Evolutionary conservation across 2,797 vertebrate genomes (phyloP).

Genomic region (Pampus argenteus): DNA sequence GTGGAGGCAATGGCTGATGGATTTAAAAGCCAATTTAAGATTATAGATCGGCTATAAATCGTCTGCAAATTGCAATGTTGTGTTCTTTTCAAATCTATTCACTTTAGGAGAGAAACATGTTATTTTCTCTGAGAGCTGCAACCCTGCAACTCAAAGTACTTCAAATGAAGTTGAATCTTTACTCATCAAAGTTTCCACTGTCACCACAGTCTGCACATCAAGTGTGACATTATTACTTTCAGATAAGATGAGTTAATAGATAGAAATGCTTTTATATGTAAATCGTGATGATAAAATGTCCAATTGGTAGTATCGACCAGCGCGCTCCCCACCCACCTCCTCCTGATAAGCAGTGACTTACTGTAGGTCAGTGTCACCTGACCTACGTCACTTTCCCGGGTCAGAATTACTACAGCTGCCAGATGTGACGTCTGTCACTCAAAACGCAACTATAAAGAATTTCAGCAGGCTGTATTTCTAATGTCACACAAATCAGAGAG

Average conservation of each 20-base stretch:
- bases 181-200: not conserved
- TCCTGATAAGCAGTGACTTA: no score
- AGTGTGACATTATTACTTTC: conserved; percentile 15
- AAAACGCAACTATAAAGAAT: no score
- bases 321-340: no score
- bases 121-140: conserved; percentile 1
- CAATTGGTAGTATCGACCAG: no score
- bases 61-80: not conserved
- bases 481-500: conserved; percentile 41
- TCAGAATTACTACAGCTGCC: no score
- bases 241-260: not conserved
- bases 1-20: conserved; percentile 20
- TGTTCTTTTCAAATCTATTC: not conserved
- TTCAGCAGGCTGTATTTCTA: conserved; percentile 51
- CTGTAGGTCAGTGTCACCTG: no score
- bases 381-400: no score
- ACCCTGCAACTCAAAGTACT: not conserved
- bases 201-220: not conserved
- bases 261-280: conserved; percentile 11
- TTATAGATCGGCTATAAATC: not conserved
- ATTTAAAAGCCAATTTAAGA: conserved; percentile 38
- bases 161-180: not conserved
- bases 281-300: no score
- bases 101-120: not conserved
- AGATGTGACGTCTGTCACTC: no score